phyloP scores from a whole-genome alignment of 2,888 invertebrate genomes.

The Eulithis testata region DNA sequence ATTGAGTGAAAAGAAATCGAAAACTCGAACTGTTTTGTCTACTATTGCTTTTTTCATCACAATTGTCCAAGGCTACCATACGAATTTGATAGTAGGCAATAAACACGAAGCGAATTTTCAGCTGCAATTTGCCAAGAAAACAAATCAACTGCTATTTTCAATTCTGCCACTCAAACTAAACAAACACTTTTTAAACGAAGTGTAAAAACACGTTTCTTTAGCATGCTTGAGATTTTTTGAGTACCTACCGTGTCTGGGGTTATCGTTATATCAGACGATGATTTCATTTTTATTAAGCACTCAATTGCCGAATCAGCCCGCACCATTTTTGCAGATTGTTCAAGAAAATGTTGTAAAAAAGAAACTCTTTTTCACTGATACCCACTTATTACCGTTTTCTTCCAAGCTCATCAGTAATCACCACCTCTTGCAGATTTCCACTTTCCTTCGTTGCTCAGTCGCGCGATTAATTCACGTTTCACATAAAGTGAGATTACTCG shows the following conservation, averaged over 20 bases:
- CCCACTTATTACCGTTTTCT: slow-evolving; percentile 26
- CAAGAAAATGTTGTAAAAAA: slow-evolving; percentile 10
- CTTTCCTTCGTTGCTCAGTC: slow-evolving; percentile 67
- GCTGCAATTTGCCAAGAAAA: not conserved
- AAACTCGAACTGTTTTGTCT: slow-evolving; percentile 2
- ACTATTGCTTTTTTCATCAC: slow-evolving; percentile 18
- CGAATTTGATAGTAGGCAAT: not conserved
- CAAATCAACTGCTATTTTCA: not conserved
- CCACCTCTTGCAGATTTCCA: slow-evolving; percentile 63
- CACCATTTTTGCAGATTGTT: not conserved
- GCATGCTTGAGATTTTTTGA: too few species aligned
- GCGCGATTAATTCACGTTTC: slow-evolving; percentile 69
- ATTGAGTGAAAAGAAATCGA: slow-evolving; percentile 4
- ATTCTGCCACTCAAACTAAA: too few species aligned
- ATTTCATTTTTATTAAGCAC: too few species aligned
- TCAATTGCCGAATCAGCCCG: not conserved
- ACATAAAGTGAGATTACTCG: slow-evolving; percentile 45
- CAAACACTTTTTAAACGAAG: too few species aligned
- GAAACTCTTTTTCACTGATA: slow-evolving; percentile 16
- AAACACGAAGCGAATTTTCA: not conserved
- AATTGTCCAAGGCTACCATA: slow-evolving; percentile 24
- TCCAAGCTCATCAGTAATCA: slow-evolving; percentile 41
- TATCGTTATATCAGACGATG: too few species aligned
- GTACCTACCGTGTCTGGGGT: too few species aligned
- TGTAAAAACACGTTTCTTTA: too few species aligned